Percentiles rank a stretch among this genome's conserved stretches.
Conservation (phyloP, 2,888 invertebrate species). For the Drosophila macrospina region DNA sequence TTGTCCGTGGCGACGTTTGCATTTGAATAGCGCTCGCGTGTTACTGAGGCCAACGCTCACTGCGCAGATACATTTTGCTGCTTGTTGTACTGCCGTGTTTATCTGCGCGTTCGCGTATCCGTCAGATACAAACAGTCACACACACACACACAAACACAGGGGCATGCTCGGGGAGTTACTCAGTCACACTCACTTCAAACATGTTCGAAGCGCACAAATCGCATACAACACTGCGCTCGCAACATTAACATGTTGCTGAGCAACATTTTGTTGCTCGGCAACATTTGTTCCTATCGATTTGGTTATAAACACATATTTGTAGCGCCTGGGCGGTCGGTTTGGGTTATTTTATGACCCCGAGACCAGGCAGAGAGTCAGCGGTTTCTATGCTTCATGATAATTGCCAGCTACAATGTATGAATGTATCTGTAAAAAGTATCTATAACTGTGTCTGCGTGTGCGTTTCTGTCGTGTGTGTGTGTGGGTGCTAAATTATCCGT, state of each 20-base stretch:
- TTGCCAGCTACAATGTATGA: slow-evolving; percentile 52
- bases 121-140: slow-evolving; percentile 49
- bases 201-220: slow-evolving; percentile 34
- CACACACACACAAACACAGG: slow-evolving; percentile 1
- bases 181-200: slow-evolving; percentile 25
- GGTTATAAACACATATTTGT: slow-evolving; percentile 19
- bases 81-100: slow-evolving; percentile 58
- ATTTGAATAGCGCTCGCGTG: slow-evolving; percentile 81
- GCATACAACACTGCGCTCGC: not conserved
- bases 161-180: slow-evolving; percentile 11
- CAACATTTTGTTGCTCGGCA: too few relatives aligned
- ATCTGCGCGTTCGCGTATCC: slow-evolving; percentile 66
- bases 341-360: slow-evolving; percentile 36
- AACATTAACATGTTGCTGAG: too few relatives aligned
- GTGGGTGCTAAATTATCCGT: slow-evolving; percentile 67
- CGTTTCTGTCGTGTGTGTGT: slow-evolving; percentile 18
- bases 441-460: slow-evolving; percentile 5
- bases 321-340: slow-evolving; percentile 12
- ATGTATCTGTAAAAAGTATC: slow-evolving; percentile 20
- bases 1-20: slow-evolving; percentile 68
- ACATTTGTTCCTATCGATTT: not conserved
- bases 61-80: slow-evolving; percentile 83
- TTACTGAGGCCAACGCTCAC: slow-evolving; percentile 81
- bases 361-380: slow-evolving; percentile 1
- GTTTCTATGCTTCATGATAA: slow-evolving; percentile 44